A percentile compares a stretch with the other conserved stretches of the same genome.
These are phyloP conservation scores for Lampris megalopsis DNA, from an alignment of 2,113 vertebrate species.

Conservation along the genomic window DNA sequence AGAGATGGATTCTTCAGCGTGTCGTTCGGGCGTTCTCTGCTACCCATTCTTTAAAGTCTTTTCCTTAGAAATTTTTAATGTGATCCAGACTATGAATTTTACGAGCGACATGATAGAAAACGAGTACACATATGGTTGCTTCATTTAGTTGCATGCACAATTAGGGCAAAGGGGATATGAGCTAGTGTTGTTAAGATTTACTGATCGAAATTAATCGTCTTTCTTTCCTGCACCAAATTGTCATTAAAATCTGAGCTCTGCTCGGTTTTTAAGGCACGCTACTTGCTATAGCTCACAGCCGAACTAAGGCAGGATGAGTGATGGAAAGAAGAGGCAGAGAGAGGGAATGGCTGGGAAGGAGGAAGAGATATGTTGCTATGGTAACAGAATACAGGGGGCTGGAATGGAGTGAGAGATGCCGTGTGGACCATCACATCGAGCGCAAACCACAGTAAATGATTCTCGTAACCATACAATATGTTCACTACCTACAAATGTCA, in stretches of 20 bases:
- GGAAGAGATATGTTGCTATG: constrained; percentile 63
- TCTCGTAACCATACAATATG: constrained; percentile 4
- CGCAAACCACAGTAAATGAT: constrained; percentile 44
- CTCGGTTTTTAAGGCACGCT: constrained; percentile 24
- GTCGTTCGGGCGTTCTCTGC: constrained; percentile 35
- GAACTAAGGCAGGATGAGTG: constrained; percentile 46
- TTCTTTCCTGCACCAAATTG: constrained; percentile 12
- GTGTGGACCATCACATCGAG: constrained; percentile 39
- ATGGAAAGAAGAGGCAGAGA: constrained; percentile 33
- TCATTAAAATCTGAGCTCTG: constrained; percentile 47
- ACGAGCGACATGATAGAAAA: constrained; percentile 45
- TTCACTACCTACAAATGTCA: not conserved
- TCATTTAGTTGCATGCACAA: constrained; percentile 24
- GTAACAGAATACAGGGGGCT: constrained; percentile 64
- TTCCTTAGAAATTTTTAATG: constrained; percentile 25
- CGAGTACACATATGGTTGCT: not conserved
- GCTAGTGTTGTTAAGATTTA: constrained; percentile 23
- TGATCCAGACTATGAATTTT: constrained; percentile 33
- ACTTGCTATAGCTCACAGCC: constrained; percentile 33
- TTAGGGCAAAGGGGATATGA: constrained; percentile 29
- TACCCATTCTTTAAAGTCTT: constrained; percentile 23
- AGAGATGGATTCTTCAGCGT: constrained; percentile 16
- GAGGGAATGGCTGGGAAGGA: constrained; percentile 38
- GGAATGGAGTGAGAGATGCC: constrained; percentile 58
- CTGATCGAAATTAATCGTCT: constrained; percentile 26